Conservation (phyloP, 2,888 invertebrate species). For the Drosophila meridiana region DNA sequence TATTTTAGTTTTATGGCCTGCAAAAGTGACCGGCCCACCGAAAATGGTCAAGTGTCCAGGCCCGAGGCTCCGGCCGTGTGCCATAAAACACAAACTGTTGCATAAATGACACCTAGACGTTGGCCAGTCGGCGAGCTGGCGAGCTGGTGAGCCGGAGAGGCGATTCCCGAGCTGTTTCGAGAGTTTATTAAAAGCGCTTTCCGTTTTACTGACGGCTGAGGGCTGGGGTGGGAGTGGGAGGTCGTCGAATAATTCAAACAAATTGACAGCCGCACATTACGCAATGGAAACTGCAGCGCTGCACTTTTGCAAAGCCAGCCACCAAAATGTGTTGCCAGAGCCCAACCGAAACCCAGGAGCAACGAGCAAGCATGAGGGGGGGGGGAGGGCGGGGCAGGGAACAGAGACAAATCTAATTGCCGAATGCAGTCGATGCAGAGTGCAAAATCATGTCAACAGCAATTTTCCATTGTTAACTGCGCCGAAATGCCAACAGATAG, state of each 20-base stretch:
- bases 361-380: neutral
- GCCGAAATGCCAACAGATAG: constrained; percentile 18
- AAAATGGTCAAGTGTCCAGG: constrained; percentile 55
- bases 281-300: constrained; percentile 76
- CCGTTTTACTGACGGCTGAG: constrained; percentile 40
- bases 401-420: constrained; percentile 85
- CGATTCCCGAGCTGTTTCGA: constrained; percentile 27
- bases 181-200: constrained; percentile 74
- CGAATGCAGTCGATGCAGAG: constrained; percentile 85
- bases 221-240: constrained; percentile 16
- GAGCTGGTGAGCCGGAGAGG: constrained; percentile 13
- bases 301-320: constrained; percentile 67
- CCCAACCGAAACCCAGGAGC: constrained; percentile 5
- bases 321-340: constrained; percentile 54
- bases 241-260: constrained; percentile 76
- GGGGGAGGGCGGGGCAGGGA: neutral
- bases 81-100: constrained; percentile 78
- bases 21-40: constrained; percentile 74
- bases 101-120: constrained; percentile 79
- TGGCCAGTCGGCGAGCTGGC: neutral
- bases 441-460: constrained; percentile 86
- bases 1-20: constrained; percentile 75
- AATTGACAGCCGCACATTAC: constrained; percentile 80
- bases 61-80: constrained; percentile 35
- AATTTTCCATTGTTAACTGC: constrained; percentile 82